Base-by-base conservation (phyloP, 1,140 invertebrate genomes). In the Cyrtorhinus lividipennis region DNA sequence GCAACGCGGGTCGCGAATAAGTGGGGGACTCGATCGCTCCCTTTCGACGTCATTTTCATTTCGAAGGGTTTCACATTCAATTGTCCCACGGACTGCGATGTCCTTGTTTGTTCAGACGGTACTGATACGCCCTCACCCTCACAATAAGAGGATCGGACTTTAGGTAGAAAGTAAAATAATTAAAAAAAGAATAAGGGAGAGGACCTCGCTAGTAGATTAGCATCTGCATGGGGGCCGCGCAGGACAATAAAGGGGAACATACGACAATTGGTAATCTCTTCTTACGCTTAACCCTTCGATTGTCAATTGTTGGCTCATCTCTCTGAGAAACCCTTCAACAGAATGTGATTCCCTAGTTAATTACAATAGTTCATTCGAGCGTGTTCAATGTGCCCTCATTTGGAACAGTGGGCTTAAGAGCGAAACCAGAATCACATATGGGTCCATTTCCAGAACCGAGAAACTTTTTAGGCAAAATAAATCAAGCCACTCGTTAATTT, bases 81-180 rank as follows among this genome's bases (percentile, higher is more conserved):
- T 53, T 20, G 48, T 20, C 12, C 48, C 48, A 22, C 10, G 48
- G 48, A 20, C 48, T 53, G 8, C 48, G 48, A 53, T 53, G 48
- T 53, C 48, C 48, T 53, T 53, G 48, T 53, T 53, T 53, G 48
- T 53, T 53, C 48, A 53, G 48, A 53, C 10, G 48, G 48, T 5
- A 53, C 12, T 53, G 48, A 53, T 22, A 53, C 48, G 10, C 48
- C 20, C 5, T 3, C 3, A 22, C n/a, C n/a, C n/a, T n/a, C 48
- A 53, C 48, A 53, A 53, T 53, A 53, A 53, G 48, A 53, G 48
- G 48, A 53, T 53, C 48, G 48, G 48, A 53, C 48, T 53, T 53
- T 53, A 53, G 48, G 48, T 53, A 53, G 48, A 22, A 53, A 53
- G 48, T 53, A 22, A 53, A 53, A 53, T 53, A 53, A 53, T 53